Base-by-base conservation (phyloP, 1,140 invertebrate species). In the Zaprionus kolodkinae region DNA sequence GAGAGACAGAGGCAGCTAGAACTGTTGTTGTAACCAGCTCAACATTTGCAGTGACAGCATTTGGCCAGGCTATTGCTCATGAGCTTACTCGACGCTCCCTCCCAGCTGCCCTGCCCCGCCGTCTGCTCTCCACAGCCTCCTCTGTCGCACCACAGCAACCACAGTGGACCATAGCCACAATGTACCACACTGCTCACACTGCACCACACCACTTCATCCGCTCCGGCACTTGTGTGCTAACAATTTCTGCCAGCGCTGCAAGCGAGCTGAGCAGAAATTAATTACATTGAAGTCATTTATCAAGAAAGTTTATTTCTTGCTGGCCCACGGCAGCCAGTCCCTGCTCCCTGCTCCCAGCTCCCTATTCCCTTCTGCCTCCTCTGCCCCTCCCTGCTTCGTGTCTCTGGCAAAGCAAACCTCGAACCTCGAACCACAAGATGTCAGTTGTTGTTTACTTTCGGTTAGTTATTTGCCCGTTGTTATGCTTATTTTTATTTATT, bases 221-320 rank as follows among this genome's bases (percentile, higher is more conserved):
- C 59, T 50, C 50, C 33, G 61, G 43, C 57, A 63, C 50, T 83
- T 88, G 76, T 80, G 76, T 78, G 54, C 67, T 74, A 43, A 73
- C 64, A 74, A 68, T 74, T 78, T 78, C 40, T 69, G 64, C 64
- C 60, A 59, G 71, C 64, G 71, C 72, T 81, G 81, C 85, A 84
- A 85, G 85, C 75, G 75, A 79, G 60, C 70, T 89, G 81, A 85
- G 85, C 81, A 85, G 78, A 89, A 89, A 89, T 89, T 89, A 89
- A 89, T 89, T 89, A 89, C 85, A 89, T 89, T 89, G 85, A 89
- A 89, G 85, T 89, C 85, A 89, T 89, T 89, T 89, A 89, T 89
- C 85, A 89, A 89, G 85, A 89, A 89, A 89, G 85, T 89, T 89
- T 89, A 89, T 89, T 88, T 89, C 85, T 89, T 89, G 85, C 85